Evolutionary conservation across 2,113 vertebrate genomes (phyloP), one percentile per base, ranked within the genome.

Genomic region (Piaya cayana): DNA sequence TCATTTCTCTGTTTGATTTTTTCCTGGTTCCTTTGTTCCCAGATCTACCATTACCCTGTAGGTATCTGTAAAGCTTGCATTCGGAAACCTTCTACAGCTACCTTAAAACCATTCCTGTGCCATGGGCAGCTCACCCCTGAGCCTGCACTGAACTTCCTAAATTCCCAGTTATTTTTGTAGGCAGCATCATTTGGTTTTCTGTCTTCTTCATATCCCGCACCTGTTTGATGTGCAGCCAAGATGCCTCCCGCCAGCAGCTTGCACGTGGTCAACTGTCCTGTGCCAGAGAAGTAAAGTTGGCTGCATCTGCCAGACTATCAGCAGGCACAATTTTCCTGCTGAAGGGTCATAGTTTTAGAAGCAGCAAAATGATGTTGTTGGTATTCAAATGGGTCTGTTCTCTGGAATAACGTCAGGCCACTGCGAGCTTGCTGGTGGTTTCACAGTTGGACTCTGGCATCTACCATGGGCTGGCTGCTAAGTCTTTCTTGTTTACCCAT

Each of bases 221-320:
- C 87, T 87, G 93, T 78, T 85, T 58, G 45, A 47, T 7, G 53
- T 25, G 36, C 62, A 80, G 91, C 75, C 91, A 85, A 52, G 23
- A 45, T 52, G 83, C 58, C 26, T 89, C 29, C 83, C 91, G 83
- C 83, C 92, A 94, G 89, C 65, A 86, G 74, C 53, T 91, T 1
- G 0, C 43, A 18, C 45, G 3, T 0, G 5, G 72, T 39, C 43
- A 56, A 45, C 21, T 0, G 0, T 34, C 12, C 30, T 10, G 5
- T 0, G 19, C 60, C 89, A 79, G 58, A 20, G 58, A 56, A 81
- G 25, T 4, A 5, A 49, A 64, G 36, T 39, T 1, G 0, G 19
- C 34, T 9, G 7, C 43, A 4, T 56, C 76, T 93, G 81, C 74
- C 81, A 53, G 39, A 32, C 36, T 8, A n/a, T 82, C 77, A 75